Base-by-base conservation (phyloP, 2,888 invertebrate species). In the Boloria euphrosyne region DNA sequence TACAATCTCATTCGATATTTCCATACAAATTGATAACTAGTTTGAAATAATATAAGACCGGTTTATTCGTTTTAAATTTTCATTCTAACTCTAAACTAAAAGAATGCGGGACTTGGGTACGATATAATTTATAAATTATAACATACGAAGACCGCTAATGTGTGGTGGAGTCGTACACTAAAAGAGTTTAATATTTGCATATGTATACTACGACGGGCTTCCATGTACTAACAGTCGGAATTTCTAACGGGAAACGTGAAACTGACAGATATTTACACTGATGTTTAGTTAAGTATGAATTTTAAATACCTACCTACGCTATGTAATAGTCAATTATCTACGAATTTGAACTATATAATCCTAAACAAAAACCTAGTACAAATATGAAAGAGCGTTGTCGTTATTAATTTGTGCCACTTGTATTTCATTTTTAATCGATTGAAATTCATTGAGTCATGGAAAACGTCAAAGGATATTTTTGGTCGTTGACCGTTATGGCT, bases 21-120 rank as follows among this genome's bases (percentile, higher is more conserved):
- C 78, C 83, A 84, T 86, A 81, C 80, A 82, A 83, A 76, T 78
- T 75, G 75, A 76, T 74, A 50, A 65, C 65, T 68, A 68, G 62
- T 66, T 75, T 74, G 71, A 38, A 60, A 52, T 38, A 22, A 38
- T 55, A 47, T 27, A 38, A 43, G 75, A 85, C 85, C 81, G 84
- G 85, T 86, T 80, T 81, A 78, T 79, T 78, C 80, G 80, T 80
- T 78, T 76, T 73, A 73, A 79, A 77, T 78, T 75, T 76, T 77
- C 69, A 76, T 58, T 66, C 43, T 65, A 51, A 44, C 64, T 62
- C 31, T 65, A 62, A 60, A 63, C 59, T 49, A 50, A 57, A 63
- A 70, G 68, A 68, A 70, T 70, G 63, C 61, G 65, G 52, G 44
- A 61, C 49, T 22, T 65, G 47, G 13, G 38, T 58, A 44, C 54